phyloP scores from a whole-genome alignment of 92 coral and sea anemone species.

The Parazoanthus swiftii region DNA sequence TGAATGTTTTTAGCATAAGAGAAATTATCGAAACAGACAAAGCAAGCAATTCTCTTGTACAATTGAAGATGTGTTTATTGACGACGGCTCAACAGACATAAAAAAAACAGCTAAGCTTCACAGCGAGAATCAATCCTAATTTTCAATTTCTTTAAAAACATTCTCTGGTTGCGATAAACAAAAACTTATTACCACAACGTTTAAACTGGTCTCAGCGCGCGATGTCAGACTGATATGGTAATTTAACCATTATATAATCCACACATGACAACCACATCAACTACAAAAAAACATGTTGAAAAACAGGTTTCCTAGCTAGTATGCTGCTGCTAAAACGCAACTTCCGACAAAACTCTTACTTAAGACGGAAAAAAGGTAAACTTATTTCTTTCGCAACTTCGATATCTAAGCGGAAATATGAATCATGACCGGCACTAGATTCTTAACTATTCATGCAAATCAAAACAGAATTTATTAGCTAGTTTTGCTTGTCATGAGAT shows the following conservation, averaged over 20 bases:
- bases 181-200: neutral
- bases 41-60: no score
- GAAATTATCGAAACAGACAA: no score
- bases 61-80: neutral
- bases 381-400: neutral
- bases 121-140: neutral
- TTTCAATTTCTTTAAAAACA: neutral
- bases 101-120: neutral
- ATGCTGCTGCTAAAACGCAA: neutral
- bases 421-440: slow-evolving; percentile 1
- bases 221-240: neutral
- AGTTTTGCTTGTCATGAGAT: neutral
- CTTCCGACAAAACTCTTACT: neutral
- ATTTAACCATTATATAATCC: neutral
- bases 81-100: neutral
- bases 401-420: neutral
- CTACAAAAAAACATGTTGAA: neutral
- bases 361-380: neutral
- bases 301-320: neutral
- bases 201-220: slow-evolving; percentile 17
- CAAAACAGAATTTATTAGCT: slow-evolving; percentile 2
- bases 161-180: neutral
- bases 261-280: neutral
- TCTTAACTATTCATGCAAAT: slow-evolving; percentile 9
- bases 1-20: no score